Evolutionary conservation across 2,113 vertebrate genomes (phyloP), one percentile per base, ranked within the genome.

Genomic region (Ariopsis seemanni): DNA sequence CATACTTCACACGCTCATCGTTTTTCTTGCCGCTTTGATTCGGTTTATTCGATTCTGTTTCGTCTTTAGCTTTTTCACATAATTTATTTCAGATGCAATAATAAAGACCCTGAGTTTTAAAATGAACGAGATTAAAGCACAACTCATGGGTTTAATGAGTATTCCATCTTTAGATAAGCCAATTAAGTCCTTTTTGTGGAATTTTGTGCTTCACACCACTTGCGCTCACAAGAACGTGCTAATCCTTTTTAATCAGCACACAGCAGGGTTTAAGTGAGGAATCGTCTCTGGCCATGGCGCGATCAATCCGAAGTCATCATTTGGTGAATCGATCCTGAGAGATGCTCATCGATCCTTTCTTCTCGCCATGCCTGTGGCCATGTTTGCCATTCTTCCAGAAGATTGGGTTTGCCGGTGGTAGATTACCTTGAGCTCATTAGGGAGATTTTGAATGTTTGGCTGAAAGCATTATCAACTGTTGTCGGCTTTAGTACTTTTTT

Each of bases 241-340:
- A 62, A 78, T 87, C 72, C 14, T 80, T 89, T 86, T 86, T 83
- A 75, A 89, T 86, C 82, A 55, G 25, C 34, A 27, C 69, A 14
- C 42, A 12, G 48, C 84, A 83, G 83, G 85, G 88, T 88, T 88
- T 74, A 83, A 87, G 55, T 12, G 80, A 88, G 82, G 81, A 85
- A 88, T 85, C 83, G 55, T 87, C 83, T 71, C 84, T n/a, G 60
- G 84, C 82, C n/a, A 30, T 72, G 82, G 81, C 71, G 42, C 85
- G 74, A 90, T 88, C 88, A 83, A 87, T 88, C 79, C 34, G 22
- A 84, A 74, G 78, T 82, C 79, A 87, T 91, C 81, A 82, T 85
- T 83, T 58, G 15, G 11, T 2, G n/a, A 77, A 80, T 88, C 87
- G 88, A 87, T 89, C 78, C 48, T 30, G 57, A 78, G 85, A 77